Evolutionary conservation across 2,797 vertebrate species (phyloP), one percentile per base, ranked within the genome.

Genomic region (Gymnopithys bicolor): DNA sequence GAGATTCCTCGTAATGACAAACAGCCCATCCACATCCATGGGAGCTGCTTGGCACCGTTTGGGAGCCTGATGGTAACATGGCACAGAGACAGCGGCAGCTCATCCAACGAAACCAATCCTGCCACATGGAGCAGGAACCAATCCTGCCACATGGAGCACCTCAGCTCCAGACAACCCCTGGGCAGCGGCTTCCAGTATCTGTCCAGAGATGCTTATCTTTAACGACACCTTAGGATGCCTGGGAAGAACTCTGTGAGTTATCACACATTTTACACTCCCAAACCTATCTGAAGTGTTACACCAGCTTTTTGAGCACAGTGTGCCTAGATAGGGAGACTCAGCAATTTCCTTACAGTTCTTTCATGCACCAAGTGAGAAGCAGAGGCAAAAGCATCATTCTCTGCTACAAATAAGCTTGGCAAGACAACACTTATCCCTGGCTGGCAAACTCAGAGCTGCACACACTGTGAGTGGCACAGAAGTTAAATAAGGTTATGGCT

Each of bases 31-130:
- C 45, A 16, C 5, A 10, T 3, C 68, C 16, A 0, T 0, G 24
- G 83, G 69, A 58, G 69, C 2, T 51, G 66, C 6, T 41, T 41
- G 76, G 69, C 33, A 30, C 39, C 7, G 11, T 45, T 4, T 2
- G 23, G 66, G 5, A 8, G 30, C 1, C 21, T 10, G 3, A 7
- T 0, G 2, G 4, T 2, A 37, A 17, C 5, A 2, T 13, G 1
- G 46, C 43, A 9, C 0, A 0, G 7, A 3, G 46, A 53, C 80
- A 49, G 62, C 13, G 53, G 21, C 0, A 0, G 71, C 68, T 74
- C 73, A 37, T 2, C 35, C 39, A 10, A 23, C 58, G 60, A 59
- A 74, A 32, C 17, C 35, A 22, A 30, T 8, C 67, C 19, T 23
- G 48, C 37, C 30, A 21, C 64, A 1, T 0, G 33, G 68, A 89